Evolutionary conservation across 2,797 vertebrate genomes (phyloP), one percentile per base, ranked within the genome.

Genomic region (Propithecus perrieri): DNA sequence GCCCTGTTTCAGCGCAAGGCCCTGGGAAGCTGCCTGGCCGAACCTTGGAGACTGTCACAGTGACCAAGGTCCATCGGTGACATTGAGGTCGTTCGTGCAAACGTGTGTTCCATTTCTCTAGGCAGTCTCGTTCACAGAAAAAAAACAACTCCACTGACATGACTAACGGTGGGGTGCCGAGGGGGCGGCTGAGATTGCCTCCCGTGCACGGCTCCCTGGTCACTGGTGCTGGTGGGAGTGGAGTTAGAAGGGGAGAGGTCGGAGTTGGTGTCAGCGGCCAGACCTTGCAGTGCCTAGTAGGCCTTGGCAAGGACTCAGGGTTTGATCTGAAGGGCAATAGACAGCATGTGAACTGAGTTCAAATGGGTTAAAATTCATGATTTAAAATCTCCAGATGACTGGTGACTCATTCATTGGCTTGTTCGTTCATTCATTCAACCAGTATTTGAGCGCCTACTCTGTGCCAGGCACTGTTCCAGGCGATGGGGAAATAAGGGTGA

Each of bases 41-140:
- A 89, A 72, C 79, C 96, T 94, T 94, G 96, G 94, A 92, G 90
- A 86, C 24, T 0, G 65, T 81, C 89, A 24, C 76, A 74, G 83
- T 22, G 83, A 75, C 91, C 97, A 97, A 97, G 97, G 96, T 95
- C 96, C 84, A 7, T 1, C 17, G 67, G 89, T 92, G 96, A 94
- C 96, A 96, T 76, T 96, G 96, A 97, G 55, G 85, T 90, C 97
- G 96, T 97, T 97, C 94, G 86, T 92, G 46, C 80, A 87, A 97
- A 80, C 35, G 33, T 18, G 30, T 18, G n/a, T 71, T 91, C 75
- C 22, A 6, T 63, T 81, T 89, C 88, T 79, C 71, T 65, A 57
- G 80, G 84, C 61, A 84, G 85, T 7, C 55, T 46, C 5, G 26
- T 69, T 81, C 48, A 48, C 48, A 59, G 80, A 22, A 69, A n/a